These are phyloP conservation scores for Pentalonia nigronervosa DNA, from an alignment of 1,140 invertebrate species.

Conservation along the genomic window DNA sequence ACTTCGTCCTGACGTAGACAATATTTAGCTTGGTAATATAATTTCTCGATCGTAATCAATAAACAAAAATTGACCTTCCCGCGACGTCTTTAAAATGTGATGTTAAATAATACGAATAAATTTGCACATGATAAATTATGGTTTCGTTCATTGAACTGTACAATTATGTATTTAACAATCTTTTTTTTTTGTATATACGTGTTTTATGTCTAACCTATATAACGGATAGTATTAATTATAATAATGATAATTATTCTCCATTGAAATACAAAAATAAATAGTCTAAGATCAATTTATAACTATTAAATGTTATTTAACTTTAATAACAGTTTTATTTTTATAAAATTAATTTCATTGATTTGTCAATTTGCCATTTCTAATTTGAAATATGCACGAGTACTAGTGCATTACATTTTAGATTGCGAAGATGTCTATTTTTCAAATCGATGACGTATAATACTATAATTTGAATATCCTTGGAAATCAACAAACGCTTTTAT, in stretches of 20 bases:
- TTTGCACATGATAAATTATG: neutral
- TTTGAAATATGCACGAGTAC: neutral
- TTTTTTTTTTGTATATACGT: too few relatives aligned
- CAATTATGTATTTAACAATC: too few relatives aligned
- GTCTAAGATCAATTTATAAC: neutral
- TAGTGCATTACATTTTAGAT: neutral
- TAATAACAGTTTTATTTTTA: neutral
- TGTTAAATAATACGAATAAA: neutral
- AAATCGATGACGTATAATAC: slow-evolving; percentile 10
- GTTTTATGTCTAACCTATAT: too few relatives aligned
- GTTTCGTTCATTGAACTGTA: slow-evolving; percentile 21
- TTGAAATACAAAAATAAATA: too few relatives aligned
- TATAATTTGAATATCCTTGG: neutral
- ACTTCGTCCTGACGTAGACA: neutral
- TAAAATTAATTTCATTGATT: neutral
- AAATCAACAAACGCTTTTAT: neutral
- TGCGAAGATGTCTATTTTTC: neutral
- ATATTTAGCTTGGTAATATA: neutral
- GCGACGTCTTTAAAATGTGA: neutral
- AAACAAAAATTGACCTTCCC: slow-evolving; percentile 22
- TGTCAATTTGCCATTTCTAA: neutral
- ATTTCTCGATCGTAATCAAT: slow-evolving; percentile 20
- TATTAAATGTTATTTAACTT: neutral
- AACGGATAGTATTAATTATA: too few relatives aligned
- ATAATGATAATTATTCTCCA: too few relatives aligned